A percentile compares a stretch with the other conserved stretches of the same genome.
phyloP scores from a whole-genome alignment of 2,888 invertebrate species.

The Drosophila algonquin region DNA sequence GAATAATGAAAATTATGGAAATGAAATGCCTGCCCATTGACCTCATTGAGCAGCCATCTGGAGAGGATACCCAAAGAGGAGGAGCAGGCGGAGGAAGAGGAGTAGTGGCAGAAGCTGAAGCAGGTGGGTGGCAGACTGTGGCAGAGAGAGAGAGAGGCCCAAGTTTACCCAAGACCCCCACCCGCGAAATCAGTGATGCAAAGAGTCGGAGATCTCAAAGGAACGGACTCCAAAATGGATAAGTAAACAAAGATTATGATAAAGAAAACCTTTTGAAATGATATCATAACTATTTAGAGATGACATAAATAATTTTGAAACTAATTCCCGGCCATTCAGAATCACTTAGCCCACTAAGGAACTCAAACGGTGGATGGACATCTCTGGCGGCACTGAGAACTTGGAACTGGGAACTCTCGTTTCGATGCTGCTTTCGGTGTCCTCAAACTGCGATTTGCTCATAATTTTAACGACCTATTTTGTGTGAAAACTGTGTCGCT shows the following conservation, averaged over 20 bases:
- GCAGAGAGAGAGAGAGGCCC: background rate
- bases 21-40: constrained; percentile 69
- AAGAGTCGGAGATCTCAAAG: constrained; percentile 1
- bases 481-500: constrained; percentile 63
- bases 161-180: constrained; percentile 12
- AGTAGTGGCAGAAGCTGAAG: background rate
- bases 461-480: constrained; percentile 71
- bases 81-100: too few species aligned
- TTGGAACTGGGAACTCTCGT: background rate
- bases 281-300: background rate
- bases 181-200: constrained; percentile 17
- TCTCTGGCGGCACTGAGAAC: constrained; percentile 5
- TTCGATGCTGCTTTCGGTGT: background rate
- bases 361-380: constrained; percentile 11
- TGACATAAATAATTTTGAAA: background rate
- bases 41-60: constrained; percentile 66
- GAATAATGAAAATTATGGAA: constrained; percentile 62
- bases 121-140: background rate
- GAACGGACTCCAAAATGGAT: background rate
- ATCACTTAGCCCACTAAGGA: constrained; percentile 4
- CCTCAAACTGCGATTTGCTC: constrained; percentile 33
- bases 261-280: background rate
- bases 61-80: constrained; percentile 1
- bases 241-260: constrained; percentile 1
- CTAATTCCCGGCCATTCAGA: background rate